Evolutionary conservation across 2,888 invertebrate species (phyloP).

Genomic region (Gibbula magus): DNA sequence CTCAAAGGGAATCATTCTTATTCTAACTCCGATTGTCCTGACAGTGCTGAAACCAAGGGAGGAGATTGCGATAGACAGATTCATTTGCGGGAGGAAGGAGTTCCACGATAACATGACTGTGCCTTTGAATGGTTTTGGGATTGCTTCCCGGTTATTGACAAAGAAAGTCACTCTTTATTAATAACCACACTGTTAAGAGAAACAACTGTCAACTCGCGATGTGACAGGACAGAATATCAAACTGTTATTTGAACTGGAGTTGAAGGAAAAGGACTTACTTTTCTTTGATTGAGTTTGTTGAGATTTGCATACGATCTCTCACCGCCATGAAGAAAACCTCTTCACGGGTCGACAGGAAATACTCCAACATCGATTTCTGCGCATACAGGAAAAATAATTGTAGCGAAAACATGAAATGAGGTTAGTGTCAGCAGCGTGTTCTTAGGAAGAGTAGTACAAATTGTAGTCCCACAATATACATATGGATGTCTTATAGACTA

Average conservation of each 20-base stretch:
- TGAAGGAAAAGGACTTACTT: slow-evolving; percentile 59
- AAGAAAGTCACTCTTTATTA: neutral
- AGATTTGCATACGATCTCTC: slow-evolving; percentile 72
- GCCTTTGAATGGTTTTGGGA: too few relatives aligned
- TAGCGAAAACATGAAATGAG: too few relatives aligned
- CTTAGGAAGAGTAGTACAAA: too few relatives aligned
- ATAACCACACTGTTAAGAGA: neutral
- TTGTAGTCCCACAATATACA: too few relatives aligned
- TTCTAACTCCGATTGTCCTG: too few relatives aligned
- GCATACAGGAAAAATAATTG: neutral
- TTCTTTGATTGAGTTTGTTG: slow-evolving; percentile 74
- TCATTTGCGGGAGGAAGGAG: too few relatives aligned
- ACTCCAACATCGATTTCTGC: slow-evolving; percentile 71
- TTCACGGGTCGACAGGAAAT: slow-evolving; percentile 73
- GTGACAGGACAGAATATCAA: neutral
- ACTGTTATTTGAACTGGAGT: neutral
- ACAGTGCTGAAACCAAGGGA: too few relatives aligned
- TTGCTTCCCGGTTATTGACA: neutral
- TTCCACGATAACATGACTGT: too few relatives aligned
- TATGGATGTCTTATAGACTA: too few relatives aligned
- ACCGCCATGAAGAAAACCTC: slow-evolving; percentile 75
- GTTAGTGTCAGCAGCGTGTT: too few relatives aligned
- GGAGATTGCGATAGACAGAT: too few relatives aligned
- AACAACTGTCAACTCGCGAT: neutral
- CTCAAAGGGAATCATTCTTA: too few relatives aligned